These are phyloP conservation scores for Lomographa bimaculata DNA, from an alignment of 2,888 invertebrate species.

Conservation along the genomic window DNA sequence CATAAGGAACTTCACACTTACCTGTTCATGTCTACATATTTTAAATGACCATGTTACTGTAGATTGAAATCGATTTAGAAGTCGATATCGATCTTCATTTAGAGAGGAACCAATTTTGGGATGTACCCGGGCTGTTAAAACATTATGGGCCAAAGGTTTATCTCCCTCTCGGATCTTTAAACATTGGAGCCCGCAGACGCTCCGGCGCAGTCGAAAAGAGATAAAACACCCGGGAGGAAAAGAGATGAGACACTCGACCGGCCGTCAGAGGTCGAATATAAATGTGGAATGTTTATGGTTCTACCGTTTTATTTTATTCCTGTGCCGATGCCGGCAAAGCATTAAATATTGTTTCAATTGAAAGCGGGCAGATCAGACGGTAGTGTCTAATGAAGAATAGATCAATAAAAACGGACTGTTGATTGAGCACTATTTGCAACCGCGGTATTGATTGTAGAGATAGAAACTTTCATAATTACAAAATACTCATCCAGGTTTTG, in stretches of 20 bases:
- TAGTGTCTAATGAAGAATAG: slow-evolving; percentile 74
- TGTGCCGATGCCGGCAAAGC: slow-evolving; percentile 73
- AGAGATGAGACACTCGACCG: slow-evolving; percentile 53
- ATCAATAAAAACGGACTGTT: slow-evolving; percentile 68
- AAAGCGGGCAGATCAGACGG: slow-evolving; percentile 76
- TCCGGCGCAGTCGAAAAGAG: slow-evolving; percentile 70
- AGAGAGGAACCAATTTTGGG: slow-evolving; percentile 34
- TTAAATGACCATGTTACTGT: slow-evolving; percentile 18
- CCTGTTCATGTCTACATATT: slow-evolving; percentile 7
- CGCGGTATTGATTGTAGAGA: slow-evolving; percentile 13
- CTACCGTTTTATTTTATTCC: slow-evolving; percentile 82
- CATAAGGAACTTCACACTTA: slow-evolving; percentile 3
- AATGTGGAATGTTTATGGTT: slow-evolving; percentile 84
- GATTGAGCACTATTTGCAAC: slow-evolving; percentile 73
- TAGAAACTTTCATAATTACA: no score
- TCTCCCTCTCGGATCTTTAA: slow-evolving; percentile 72
- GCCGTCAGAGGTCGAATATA: slow-evolving; percentile 81
- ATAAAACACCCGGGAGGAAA: slow-evolving; percentile 45
- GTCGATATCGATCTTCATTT: slow-evolving; percentile 35
- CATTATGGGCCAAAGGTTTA: slow-evolving; percentile 79
- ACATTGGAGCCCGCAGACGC: slow-evolving; percentile 71
- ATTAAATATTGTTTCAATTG: slow-evolving; percentile 83
- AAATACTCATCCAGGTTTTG: no score
- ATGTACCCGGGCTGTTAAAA: slow-evolving; percentile 69
- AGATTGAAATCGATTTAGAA: slow-evolving; percentile 33